Evolutionary conservation across 2,113 vertebrate species (phyloP).

Genomic region (Cheirogaleus medius): DNA sequence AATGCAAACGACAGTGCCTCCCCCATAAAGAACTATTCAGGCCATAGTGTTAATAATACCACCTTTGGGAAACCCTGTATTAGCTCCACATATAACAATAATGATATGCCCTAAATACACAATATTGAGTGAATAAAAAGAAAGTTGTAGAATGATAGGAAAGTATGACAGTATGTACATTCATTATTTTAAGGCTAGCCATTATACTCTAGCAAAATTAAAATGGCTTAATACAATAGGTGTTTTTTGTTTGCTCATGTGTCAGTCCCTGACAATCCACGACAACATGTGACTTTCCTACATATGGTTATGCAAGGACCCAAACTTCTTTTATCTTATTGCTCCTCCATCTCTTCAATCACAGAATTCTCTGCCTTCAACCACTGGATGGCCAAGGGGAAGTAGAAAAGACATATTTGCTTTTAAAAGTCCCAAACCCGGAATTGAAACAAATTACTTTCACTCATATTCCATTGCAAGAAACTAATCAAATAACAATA

Average conservation of each 20-base stretch:
- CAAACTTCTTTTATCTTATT: neutral
- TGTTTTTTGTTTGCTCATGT: neutral
- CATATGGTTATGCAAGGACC: neutral
- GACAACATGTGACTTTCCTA: neutral
- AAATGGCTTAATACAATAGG: neutral
- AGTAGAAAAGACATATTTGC: neutral
- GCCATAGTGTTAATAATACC: neutral
- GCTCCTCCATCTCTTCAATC: neutral
- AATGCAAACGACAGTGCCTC: neutral
- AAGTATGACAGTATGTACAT: neutral
- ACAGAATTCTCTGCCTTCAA: neutral
- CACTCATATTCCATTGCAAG: neutral
- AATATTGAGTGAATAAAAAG: neutral
- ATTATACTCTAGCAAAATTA: neutral
- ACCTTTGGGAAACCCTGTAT: neutral
- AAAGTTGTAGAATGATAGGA: neutral
- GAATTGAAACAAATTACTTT: neutral
- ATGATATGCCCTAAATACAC: neutral
- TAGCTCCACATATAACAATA: neutral
- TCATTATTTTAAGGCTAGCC: neutral
- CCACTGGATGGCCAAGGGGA: neutral
- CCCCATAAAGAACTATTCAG: neutral
- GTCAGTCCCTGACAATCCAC: neutral
- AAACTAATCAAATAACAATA: neutral
- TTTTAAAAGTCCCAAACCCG: neutral